phyloP scores from a whole-genome alignment of 1,140 invertebrate genomes.

The Mercenaria mercenaria region DNA sequence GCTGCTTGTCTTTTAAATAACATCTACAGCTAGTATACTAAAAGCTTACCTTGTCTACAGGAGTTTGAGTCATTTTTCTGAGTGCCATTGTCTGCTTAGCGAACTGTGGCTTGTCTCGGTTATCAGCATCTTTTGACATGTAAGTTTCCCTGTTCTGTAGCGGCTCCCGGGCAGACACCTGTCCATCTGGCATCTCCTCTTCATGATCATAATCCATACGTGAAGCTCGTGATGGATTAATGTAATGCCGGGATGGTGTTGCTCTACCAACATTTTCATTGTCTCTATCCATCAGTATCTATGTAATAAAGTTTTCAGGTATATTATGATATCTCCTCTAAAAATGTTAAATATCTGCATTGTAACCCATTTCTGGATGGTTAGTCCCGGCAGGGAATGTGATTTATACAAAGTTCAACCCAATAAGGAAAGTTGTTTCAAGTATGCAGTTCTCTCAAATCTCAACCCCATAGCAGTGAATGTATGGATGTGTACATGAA shows the following conservation, averaged over 20 bases:
- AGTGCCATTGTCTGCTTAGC: conserved; percentile 72
- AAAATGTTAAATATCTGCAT: too few relatives aligned
- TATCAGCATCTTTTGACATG: conserved; percentile 66
- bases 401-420: too few relatives aligned
- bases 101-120: conserved; percentile 70
- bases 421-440: too few relatives aligned
- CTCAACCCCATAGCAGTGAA: too few relatives aligned
- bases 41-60: conserved; percentile 77
- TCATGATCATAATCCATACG: conserved; percentile 71
- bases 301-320: conserved; percentile 35
- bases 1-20: too few relatives aligned
- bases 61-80: conserved; percentile 75
- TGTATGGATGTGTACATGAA: too few relatives aligned
- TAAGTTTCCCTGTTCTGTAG: conserved; percentile 69
- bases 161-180: conserved; percentile 73
- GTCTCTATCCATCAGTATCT: conserved; percentile 71
- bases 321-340: too few relatives aligned
- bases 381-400: too few relatives aligned
- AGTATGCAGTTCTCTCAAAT: too few relatives aligned
- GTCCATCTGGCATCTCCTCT: conserved; percentile 69
- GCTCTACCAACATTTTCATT: conserved; percentile 73
- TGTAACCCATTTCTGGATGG: too few relatives aligned
- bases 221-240: conserved; percentile 73
- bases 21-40: too few relatives aligned
- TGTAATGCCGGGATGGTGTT: conserved; percentile 71